Base-by-base conservation (phyloP, 1,140 invertebrate species). In the Gonatopus flavifemur region DNA sequence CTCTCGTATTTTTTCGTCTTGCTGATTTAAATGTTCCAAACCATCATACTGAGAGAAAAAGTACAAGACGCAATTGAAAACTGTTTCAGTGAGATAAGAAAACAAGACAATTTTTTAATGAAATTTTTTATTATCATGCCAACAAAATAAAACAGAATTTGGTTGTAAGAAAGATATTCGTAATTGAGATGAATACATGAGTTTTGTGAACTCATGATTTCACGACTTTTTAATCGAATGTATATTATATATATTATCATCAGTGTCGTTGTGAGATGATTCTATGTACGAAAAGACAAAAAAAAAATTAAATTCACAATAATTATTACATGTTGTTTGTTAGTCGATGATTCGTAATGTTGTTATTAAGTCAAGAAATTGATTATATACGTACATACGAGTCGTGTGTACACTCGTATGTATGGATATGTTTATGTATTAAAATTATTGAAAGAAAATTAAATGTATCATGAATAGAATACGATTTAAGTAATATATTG, bases 261-360 rank as follows among this genome's bases (percentile, higher is more conserved):
- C 49, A 58, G 52, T 65, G 50, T 66, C 44, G 52, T 53, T 64
- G 54, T 46, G 22, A 32, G 57, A 58, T 56, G n/a, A n/a, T n/a
- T 66, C 49, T 65, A 61, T 35, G 57, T 57, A 50, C 58, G 57
- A 49, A 50, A 33, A 54, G 2, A 20, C 39, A 49, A 47, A 54
- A 31, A 38, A 21, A 54, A 64, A 56, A 43, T 48, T 46, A 62
- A 62, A 47, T 24, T 45, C 49, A 52, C n/a, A n/a, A n/a, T n/a
- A n/a, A n/a, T n/a, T 66, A 60, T 56, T 59, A 56, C 67, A 67
- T 67, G 64, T 67, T 68, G 54, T 60, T 57, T 62, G 52, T 62
- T 71, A 70, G 64, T 18, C 43, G 55, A 38, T 55, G 49, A 52
- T 48, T 69, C 48, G 36, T 55, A 62, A 41, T 52, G 44, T 44